phyloP scores from a whole-genome alignment of 2,797 vertebrate species.

The Nasua narica region DNA sequence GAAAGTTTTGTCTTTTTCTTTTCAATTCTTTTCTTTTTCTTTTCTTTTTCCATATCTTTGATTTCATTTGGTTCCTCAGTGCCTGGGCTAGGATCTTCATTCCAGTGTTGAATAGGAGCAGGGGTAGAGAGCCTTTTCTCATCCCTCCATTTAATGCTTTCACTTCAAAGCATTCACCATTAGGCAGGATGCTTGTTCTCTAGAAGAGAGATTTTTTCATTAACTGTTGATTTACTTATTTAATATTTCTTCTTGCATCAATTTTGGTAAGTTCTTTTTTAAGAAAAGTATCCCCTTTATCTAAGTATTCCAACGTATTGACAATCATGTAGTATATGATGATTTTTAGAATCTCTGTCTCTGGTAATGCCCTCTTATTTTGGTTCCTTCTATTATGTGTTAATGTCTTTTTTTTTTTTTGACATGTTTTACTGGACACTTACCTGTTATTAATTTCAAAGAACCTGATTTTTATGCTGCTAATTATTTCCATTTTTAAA shows the following conservation, averaged over 20 bases:
- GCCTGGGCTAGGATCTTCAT: background rate
- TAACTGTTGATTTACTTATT: background rate
- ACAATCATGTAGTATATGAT: background rate
- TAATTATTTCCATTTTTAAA: background rate
- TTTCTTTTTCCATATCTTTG: background rate
- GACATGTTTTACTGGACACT: background rate
- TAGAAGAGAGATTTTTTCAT: background rate
- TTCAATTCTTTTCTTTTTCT: background rate
- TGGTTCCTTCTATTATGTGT: background rate
- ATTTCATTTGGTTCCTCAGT: background rate
- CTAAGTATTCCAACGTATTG: background rate
- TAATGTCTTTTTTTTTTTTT: background rate
- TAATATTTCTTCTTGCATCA: background rate
- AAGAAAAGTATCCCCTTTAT: background rate
- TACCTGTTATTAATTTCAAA: background rate
- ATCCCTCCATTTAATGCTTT: background rate
- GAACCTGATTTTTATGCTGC: background rate
- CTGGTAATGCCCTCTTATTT: background rate
- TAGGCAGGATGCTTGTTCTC: background rate
- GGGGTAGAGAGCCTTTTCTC: background rate
- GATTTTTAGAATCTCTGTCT: background rate
- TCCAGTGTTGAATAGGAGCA: background rate
- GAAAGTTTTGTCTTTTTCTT: background rate
- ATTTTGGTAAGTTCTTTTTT: background rate
- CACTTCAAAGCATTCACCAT: background rate